Evolutionary conservation across 2,113 vertebrate genomes (phyloP), one percentile per base, ranked within the genome.

Genomic region (Taxidea taxus): DNA sequence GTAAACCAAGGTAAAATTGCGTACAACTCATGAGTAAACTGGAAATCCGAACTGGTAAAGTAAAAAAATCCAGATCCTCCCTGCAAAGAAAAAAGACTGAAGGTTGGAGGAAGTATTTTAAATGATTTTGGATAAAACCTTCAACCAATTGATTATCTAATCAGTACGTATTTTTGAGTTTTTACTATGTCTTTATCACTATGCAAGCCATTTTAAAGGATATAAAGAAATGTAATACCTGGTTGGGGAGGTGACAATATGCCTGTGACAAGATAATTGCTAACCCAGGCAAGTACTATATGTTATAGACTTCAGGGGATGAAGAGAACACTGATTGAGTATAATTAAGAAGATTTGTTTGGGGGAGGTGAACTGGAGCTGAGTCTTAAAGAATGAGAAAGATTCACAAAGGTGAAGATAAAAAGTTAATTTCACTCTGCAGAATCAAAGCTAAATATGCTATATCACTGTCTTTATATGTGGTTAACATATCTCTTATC

Each of bases 181-280:
- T 90, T 95, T 84, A 75, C 34, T 75, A 60, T 68, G 34, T 82
- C 51, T 77, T 80, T 10, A 31, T 49, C 56, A 83, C 18, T 91
- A 11, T 58, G 20, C 42, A 74, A 90, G 68, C 31, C 51, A 72
- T 87, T 93, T 90, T 75, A 91, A 60, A 92, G 23, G 12, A 37
- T 91, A 87, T 51, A 87, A 74, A 74, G 54, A 81, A 89, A 93
- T 47, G 42, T 54, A 34, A 96, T 47, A 62, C 49, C 4, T 92
- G 9, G 12, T 47, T 56, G 8, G 31, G 87, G 54, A 97, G 44
- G 51, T 86, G 66, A 89, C 10, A 82, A 54, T 47, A 31, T 68
- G 39, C 29, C 39, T 51, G 20, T 72, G 94, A 91, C 60, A 94
- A 92, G 56, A 84, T 91, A 95, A 91, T 74, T 95, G 58, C 70